phyloP scores from a whole-genome alignment of 2,888 invertebrate genomes.

The Ecliptopera silaceata region DNA sequence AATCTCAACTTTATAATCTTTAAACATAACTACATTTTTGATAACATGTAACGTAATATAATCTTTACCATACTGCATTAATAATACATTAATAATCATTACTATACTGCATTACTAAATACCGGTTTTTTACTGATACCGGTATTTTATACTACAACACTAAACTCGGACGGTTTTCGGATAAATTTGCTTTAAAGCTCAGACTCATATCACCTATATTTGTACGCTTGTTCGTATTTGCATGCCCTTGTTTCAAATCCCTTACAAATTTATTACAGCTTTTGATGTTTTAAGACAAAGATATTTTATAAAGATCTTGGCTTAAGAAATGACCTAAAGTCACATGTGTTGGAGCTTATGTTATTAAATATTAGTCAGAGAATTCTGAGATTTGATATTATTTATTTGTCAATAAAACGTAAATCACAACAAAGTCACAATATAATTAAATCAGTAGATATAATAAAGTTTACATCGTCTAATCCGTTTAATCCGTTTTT shows the following conservation, averaged over 20 bases:
- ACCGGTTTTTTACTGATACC: conserved; percentile 6
- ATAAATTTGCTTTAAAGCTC: conserved; percentile 62
- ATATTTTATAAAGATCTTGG: conserved; percentile 22
- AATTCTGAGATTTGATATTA: not conserved
- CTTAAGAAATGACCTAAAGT: conserved; percentile 9
- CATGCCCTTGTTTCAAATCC: conserved; percentile 51
- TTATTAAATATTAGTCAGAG: conserved; percentile 10
- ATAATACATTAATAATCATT: too few relatives aligned
- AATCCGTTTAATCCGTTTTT: too few relatives aligned
- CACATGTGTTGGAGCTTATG: conserved; percentile 4
- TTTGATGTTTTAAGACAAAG: conserved; percentile 36
- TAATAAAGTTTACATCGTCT: too few relatives aligned
- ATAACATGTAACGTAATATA: too few relatives aligned
- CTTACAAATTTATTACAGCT: conserved; percentile 49
- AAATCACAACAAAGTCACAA: not conserved
- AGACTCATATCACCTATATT: conserved; percentile 43
- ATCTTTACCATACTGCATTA: too few relatives aligned
- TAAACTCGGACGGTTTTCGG: conserved; percentile 57
- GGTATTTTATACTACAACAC: not conserved
- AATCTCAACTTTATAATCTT: too few relatives aligned
- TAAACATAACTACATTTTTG: too few relatives aligned
- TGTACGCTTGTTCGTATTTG: conserved; percentile 55
- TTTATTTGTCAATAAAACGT: not conserved
- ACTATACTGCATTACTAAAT: not conserved
- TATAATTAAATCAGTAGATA: too few relatives aligned